Base-by-base conservation (phyloP, 92 coral and sea anemone species). In the Heteractis magnifica region DNA sequence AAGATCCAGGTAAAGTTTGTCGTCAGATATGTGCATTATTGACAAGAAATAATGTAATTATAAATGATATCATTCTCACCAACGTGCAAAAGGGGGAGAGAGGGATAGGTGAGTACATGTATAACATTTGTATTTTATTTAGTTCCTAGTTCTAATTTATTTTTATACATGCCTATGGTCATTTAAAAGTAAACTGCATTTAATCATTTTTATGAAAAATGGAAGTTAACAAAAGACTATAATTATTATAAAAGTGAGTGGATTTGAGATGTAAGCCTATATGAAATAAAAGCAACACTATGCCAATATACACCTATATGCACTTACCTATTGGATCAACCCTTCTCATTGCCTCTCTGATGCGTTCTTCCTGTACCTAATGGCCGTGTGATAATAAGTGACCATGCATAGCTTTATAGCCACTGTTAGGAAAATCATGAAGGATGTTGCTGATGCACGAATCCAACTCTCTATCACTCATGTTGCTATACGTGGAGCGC, bases 291-390 rank as follows among this genome's bases (percentile, higher is more conserved):
- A 62, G 14, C 70, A 62, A 62, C 6, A 14, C 20, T 21, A 19
- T 62, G 8, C 60, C 5, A 65, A 65, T 34, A 9, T 65, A 6
- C 6, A n/a, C 20, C 21, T 68, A 65, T 26, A 68, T 52, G 65
- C 21, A 49, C 72, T 65, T 71, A 75, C 93, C 93, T 81, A 83
- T 79, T 6, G 93, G 93, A 77, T 90, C 93, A 79, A 79, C 71
- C 56, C 93, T 79, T 52, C 90, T 80, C 90, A 86, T 87, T 60
- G 88, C 92, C 87, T 83, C 90, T 78, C 92, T 91, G 51, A 91
- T 83, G 4, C 92, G 81, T 12, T 86, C 85, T 80, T 91, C 86
- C 78, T 91, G 94, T 12, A 91, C 85, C 71, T 91, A 86, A 49
- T 75, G 81, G 51, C 92, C 92, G 52, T 49, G 71, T 10, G 86